phyloP scores from a whole-genome alignment of 2,113 vertebrate genomes.

The Chlorocebus sabaeus region DNA sequence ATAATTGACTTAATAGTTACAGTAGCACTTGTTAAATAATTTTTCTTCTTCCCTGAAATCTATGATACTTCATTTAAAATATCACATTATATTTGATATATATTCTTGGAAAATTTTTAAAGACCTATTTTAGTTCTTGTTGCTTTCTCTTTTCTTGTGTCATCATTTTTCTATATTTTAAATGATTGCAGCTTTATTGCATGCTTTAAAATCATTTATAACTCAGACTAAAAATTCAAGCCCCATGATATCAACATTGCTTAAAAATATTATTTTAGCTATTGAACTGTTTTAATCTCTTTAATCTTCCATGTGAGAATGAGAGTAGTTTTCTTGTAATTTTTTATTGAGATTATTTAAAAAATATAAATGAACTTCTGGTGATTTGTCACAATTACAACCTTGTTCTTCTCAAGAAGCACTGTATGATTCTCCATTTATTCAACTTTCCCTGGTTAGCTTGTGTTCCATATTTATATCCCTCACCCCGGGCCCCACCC shows the following conservation, averaged over 20 bases:
- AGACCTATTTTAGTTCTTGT: not conserved
- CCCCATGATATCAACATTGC: not conserved
- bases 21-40: not conserved
- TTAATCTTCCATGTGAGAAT: not conserved
- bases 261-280: constrained; percentile 14
- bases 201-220: not conserved
- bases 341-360: not conserved
- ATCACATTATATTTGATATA: not conserved
- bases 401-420: not conserved
- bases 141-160: not conserved
- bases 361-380: not conserved
- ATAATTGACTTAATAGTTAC: not conserved
- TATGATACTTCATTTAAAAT: not conserved
- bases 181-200: not conserved
- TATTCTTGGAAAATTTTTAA: not conserved
- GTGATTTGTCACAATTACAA: not conserved
- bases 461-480: not conserved
- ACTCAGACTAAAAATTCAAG: not conserved
- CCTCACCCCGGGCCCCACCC: rapidly evolving
- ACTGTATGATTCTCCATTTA: not conserved
- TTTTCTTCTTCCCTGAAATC: not conserved
- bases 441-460: not conserved
- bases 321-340: not conserved
- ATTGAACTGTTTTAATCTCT: not conserved
- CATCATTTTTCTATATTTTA: not conserved